phyloP scores from a whole-genome alignment of 2,113 vertebrate genomes.

The Carassius carassius region DNA sequence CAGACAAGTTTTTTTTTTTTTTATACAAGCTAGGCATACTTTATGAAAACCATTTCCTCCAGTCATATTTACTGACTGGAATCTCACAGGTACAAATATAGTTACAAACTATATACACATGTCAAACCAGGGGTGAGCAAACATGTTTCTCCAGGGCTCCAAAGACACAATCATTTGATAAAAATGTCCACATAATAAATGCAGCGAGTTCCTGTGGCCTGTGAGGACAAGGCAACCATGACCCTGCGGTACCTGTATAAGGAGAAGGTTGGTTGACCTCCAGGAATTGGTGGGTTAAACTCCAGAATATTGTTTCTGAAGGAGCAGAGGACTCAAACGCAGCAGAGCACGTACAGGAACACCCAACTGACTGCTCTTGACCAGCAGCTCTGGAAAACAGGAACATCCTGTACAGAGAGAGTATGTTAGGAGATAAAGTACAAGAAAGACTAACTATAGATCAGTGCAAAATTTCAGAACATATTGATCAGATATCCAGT shows the following conservation, averaged over 20 bases:
- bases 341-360: slow-evolving; percentile 87
- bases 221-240: background rate
- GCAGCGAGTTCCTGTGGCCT: background rate
- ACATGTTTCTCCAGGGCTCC: background rate
- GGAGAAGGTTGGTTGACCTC: background rate
- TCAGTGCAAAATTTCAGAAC: background rate
- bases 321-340: slow-evolving; percentile 83
- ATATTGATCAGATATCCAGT: background rate
- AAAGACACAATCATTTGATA: background rate
- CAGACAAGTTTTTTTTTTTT: background rate
- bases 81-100: slow-evolving; percentile 46
- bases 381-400: slow-evolving; percentile 84
- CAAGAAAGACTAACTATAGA: background rate
- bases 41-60: slow-evolving; percentile 19
- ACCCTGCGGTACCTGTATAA: background rate
- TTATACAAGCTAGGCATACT: background rate
- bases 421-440: background rate
- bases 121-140: background rate
- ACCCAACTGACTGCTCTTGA: slow-evolving; percentile 80
- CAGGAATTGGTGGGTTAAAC: background rate
- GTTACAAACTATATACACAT: slow-evolving; percentile 48
- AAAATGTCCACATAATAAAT: background rate
- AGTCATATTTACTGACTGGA: slow-evolving; percentile 45
- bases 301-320: slow-evolving; percentile 52
- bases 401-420: slow-evolving; percentile 75